phyloP scores from a whole-genome alignment of 2,113 vertebrate species.

The Columba livia region DNA sequence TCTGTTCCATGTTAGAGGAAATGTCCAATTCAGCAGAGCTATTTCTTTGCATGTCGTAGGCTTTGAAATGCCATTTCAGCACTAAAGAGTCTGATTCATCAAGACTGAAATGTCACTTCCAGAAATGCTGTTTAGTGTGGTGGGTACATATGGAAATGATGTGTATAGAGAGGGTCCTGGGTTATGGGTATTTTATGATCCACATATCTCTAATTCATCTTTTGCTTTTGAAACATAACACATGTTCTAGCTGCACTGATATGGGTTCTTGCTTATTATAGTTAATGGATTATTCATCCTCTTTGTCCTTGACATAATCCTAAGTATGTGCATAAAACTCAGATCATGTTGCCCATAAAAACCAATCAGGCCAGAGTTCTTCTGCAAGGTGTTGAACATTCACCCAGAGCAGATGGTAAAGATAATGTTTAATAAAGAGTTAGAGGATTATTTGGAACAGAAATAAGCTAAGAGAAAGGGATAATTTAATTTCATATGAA shows the following conservation, averaged over 20 bases:
- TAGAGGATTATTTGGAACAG: constrained; percentile 73
- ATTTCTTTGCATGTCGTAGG: constrained; percentile 57
- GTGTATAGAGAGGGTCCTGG: background rate
- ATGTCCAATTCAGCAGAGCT: constrained; percentile 30
- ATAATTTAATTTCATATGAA: constrained; percentile 76
- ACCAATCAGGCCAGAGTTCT: constrained; percentile 71
- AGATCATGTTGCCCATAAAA: constrained; percentile 77
- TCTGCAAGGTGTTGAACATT: constrained; percentile 67
- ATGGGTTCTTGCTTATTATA: constrained; percentile 73
- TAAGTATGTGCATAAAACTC: constrained; percentile 73
- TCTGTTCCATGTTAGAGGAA: constrained; percentile 19
- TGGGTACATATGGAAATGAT: constrained; percentile 48
- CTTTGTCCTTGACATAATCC: constrained; percentile 80
- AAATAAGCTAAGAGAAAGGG: constrained; percentile 76
- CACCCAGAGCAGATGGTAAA: constrained; percentile 79
- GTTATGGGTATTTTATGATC: constrained; percentile 54
- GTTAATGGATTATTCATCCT: constrained; percentile 79
- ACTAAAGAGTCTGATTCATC: constrained; percentile 52
- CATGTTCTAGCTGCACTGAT: constrained; percentile 65
- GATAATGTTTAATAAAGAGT: constrained; percentile 84
- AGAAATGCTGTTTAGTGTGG: constrained; percentile 41
- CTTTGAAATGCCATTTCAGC: constrained; percentile 66
- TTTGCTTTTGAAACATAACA: constrained; percentile 73
- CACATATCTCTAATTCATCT: constrained; percentile 56
- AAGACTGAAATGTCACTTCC: constrained; percentile 47